A percentile compares a stretch with the other conserved stretches of the same genome.
These are phyloP conservation scores for Drosophila kikkawai DNA, from an alignment of 1,140 invertebrate genomes.

Conservation along the genomic window DNA sequence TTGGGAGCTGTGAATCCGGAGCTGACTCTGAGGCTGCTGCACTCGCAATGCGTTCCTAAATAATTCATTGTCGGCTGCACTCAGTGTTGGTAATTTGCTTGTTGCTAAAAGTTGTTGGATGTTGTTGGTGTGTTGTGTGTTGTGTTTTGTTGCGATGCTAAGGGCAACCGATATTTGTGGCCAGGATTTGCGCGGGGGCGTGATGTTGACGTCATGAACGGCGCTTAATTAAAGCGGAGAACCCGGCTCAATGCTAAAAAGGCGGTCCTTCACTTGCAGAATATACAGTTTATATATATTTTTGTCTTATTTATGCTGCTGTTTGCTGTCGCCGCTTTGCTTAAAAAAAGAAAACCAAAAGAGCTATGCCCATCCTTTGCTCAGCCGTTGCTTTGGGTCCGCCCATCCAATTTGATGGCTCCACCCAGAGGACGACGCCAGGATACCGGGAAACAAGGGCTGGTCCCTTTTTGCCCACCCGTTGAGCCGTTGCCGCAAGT, in stretches of 20 bases:
- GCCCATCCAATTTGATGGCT: constrained; percentile 16
- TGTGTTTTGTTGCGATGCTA: not conserved
- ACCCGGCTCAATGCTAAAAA: constrained; percentile 45
- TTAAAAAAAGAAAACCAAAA: constrained; percentile 10
- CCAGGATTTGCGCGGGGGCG: not conserved
- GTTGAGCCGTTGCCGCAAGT: constrained; percentile 30
- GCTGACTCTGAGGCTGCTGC: not conserved
- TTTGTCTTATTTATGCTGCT: constrained; percentile 29
- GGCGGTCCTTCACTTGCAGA: constrained; percentile 31
- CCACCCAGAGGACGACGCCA: constrained; percentile 13
- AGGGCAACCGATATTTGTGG: constrained; percentile 21
- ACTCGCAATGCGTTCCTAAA: constrained; percentile 32
- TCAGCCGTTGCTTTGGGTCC: not conserved
- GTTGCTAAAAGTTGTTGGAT: constrained; percentile 18
- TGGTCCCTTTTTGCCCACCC: too few species aligned
- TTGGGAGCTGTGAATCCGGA: not conserved
- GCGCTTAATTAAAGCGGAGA: constrained; percentile 44
- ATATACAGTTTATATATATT: not conserved
- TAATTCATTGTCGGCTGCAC: constrained; percentile 35
- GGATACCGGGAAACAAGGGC: not conserved
- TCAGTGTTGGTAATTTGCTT: constrained; percentile 22
- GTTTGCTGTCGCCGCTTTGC: constrained; percentile 17
- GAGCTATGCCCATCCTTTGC: constrained; percentile 6
- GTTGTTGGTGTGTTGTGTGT: not conserved
- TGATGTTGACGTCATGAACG: constrained; percentile 40